Percentiles rank a stretch among this genome's conserved stretches.
phyloP scores from a whole-genome alignment of 2,888 invertebrate genomes.

The Alloscopus bannaensis region DNA sequence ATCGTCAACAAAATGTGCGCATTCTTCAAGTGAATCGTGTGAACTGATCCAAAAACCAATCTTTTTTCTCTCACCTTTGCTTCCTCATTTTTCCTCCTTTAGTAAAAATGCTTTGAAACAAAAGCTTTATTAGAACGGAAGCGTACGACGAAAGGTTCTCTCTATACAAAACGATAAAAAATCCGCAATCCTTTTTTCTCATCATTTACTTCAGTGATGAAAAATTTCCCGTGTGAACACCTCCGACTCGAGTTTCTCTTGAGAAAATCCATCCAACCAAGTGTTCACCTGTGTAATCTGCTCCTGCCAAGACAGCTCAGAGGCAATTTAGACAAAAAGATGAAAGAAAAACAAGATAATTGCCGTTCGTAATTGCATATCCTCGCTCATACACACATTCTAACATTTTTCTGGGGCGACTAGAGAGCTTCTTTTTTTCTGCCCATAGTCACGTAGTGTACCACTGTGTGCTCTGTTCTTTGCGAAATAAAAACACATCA shows the following conservation, averaged over 20 bases:
- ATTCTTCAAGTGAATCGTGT: neutral
- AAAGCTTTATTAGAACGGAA: constrained; percentile 5
- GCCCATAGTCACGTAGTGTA: neutral
- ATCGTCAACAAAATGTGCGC: neutral
- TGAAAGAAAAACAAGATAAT: neutral
- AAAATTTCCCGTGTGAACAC: constrained; percentile 56
- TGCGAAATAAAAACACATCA: neutral
- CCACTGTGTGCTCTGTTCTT: neutral
- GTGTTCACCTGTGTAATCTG: too few species aligned
- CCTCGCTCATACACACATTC: neutral
- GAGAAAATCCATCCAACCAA: constrained; percentile 46
- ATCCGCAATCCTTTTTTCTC: constrained; percentile 22
- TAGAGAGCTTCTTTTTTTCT: neutral
- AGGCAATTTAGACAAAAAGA: too few species aligned
- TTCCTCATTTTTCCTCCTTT: neutral
- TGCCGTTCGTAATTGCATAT: neutral
- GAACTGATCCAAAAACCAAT: neutral
- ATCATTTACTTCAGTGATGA: constrained; percentile 12
- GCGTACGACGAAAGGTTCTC: neutral
- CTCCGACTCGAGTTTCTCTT: constrained; percentile 47
- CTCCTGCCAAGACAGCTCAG: too few species aligned
- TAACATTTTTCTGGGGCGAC: neutral
- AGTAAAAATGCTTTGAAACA: neutral
- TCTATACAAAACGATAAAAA: constrained; percentile 2
- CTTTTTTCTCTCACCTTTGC: neutral